Evolutionary conservation across 2,888 invertebrate species (phyloP).

Genomic region (Didymodactylos carnosus): DNA sequence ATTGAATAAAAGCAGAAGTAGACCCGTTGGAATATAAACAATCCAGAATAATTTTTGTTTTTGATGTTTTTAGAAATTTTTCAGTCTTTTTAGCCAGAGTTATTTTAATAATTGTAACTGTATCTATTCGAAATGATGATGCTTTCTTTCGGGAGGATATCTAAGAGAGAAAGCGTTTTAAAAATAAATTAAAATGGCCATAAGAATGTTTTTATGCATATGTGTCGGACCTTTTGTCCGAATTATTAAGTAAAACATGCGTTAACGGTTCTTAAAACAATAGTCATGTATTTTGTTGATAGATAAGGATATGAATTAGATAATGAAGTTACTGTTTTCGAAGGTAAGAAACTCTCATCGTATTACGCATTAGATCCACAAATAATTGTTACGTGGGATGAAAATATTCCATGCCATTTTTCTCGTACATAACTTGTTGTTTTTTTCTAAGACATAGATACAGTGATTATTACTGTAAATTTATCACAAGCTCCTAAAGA

Average conservation of each 20-base stretch:
- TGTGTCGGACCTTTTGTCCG: conserved; percentile 51
- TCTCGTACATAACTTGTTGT: no score
- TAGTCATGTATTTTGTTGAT: conserved; percentile 60
- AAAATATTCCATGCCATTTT: no score
- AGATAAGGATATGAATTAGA: conserved; percentile 60
- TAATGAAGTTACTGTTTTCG: conserved; percentile 66
- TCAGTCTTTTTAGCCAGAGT: no score
- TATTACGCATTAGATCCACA: conserved; percentile 26
- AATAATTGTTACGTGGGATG: not conserved
- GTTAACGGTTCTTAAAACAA: conserved; percentile 46
- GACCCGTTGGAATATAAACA: no score
- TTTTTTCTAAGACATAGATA: no score
- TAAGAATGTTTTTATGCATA: conserved; percentile 37
- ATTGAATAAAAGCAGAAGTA: no score
- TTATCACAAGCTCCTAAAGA: not conserved
- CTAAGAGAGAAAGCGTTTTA: not conserved
- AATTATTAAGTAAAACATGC: conserved; percentile 47
- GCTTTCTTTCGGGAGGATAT: not conserved
- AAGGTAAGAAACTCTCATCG: conserved; percentile 76
- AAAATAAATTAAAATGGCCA: not conserved
- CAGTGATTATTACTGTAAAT: not conserved
- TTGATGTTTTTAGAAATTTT: no score
- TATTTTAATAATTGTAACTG: no score
- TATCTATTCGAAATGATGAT: not conserved
- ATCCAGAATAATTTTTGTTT: no score